Percentiles rank a stretch among this genome's conserved stretches.
Evolutionary conservation across 2,888 invertebrate species (phyloP).

Genomic region (Ophion slaviceki): DNA sequence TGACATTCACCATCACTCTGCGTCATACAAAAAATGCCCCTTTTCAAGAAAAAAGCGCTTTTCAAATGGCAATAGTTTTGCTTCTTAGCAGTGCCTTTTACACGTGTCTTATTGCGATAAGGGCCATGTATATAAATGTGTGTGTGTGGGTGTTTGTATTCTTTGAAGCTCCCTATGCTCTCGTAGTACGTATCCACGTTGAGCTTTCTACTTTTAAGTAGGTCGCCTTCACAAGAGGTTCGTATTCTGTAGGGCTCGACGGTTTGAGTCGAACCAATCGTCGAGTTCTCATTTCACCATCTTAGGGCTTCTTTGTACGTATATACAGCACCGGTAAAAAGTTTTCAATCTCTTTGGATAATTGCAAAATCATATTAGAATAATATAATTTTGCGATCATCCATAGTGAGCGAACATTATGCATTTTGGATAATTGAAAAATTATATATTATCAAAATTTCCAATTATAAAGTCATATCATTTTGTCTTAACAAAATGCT

Average conservation of each 20-base stretch:
- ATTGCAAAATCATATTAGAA: too few species aligned
- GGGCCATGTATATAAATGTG: background rate
- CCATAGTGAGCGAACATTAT: too few species aligned
- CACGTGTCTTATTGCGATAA: background rate
- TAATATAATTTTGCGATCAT: too few species aligned
- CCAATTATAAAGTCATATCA: too few species aligned
- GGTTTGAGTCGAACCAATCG: slow-evolving; percentile 15
- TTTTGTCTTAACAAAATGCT: too few species aligned
- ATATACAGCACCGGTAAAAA: slow-evolving; percentile 40
- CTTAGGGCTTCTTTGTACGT: background rate
- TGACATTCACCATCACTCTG: too few species aligned
- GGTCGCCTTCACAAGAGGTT: background rate
- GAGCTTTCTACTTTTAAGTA: background rate
- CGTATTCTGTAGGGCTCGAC: background rate
- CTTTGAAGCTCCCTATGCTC: background rate
- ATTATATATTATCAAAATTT: too few species aligned
- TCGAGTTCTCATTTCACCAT: background rate
- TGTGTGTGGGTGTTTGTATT: background rate
- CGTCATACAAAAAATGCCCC: background rate
- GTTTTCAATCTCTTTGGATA: too few species aligned
- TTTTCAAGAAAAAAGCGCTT: background rate
- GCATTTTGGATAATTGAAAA: too few species aligned
- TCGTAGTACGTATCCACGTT: background rate
- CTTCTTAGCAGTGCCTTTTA: background rate
- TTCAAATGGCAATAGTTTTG: background rate